A percentile compares a stretch with the other conserved stretches of the same genome.
Conservation (phyloP, 2,797 vertebrate species). For the Cuculus canorus region DNA sequence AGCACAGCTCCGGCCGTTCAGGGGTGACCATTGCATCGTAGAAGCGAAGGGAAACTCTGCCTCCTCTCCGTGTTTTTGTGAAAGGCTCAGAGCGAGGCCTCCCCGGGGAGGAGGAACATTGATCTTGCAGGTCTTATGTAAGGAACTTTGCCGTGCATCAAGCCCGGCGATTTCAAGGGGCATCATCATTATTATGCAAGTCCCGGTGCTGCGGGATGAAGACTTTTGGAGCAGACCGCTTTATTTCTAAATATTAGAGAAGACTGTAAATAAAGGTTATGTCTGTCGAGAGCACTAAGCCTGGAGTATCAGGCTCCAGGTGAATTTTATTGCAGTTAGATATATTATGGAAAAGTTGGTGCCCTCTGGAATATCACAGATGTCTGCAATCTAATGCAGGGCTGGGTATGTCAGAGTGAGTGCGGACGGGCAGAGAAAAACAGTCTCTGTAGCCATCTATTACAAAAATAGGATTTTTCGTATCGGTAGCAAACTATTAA, state of each 20-base stretch:
- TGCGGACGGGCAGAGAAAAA: background rate
- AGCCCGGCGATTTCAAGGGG: background rate
- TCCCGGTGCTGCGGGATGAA: background rate
- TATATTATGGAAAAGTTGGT: background rate
- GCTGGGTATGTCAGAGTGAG: background rate
- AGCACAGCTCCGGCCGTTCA: too few relatives aligned
- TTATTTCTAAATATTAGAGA: rapidly evolving
- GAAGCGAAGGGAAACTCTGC: too few relatives aligned
- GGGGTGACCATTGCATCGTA: too few relatives aligned
- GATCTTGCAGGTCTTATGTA: background rate
- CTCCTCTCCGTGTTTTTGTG: too few relatives aligned
- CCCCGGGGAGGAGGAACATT: background rate
- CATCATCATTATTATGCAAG: background rate
- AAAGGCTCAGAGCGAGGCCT: background rate
- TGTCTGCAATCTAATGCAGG: background rate
- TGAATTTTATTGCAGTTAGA: background rate
- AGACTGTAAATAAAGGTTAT: rapidly evolving
- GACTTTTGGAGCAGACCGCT: background rate
- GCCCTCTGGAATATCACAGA: background rate
- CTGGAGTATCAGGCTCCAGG: background rate
- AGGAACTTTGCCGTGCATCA: background rate
- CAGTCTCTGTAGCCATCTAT: rapidly evolving
- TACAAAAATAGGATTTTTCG: background rate
- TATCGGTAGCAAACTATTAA: too few relatives aligned
- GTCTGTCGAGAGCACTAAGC: rapidly evolving